Conservation (phyloP, 1,140 invertebrate genomes). For the Copidosoma floridanum region DNA sequence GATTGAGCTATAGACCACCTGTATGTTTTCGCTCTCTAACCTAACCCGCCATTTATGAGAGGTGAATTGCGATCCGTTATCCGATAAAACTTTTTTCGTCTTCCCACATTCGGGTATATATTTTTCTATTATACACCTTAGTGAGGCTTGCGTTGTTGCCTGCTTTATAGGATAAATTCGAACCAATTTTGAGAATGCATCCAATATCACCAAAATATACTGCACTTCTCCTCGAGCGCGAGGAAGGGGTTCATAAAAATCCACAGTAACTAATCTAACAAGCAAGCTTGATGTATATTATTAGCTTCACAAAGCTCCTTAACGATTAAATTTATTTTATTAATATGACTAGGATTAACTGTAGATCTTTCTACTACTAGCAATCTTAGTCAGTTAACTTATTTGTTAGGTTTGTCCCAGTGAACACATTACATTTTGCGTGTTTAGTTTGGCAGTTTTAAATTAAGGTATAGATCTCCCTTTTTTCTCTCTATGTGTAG, state of each 20-base stretch:
- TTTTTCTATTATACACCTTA: conserved; percentile 13
- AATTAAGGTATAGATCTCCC: too few relatives aligned
- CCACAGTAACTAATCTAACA: conserved; percentile 6
- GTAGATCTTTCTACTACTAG: too few relatives aligned
- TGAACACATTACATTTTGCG: too few relatives aligned
- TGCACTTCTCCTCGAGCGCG: background rate
- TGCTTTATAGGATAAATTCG: conserved; percentile 7
- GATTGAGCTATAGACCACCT: conserved; percentile 26
- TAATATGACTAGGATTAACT: too few relatives aligned
- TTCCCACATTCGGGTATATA: conserved; percentile 1
- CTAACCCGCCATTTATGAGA: conserved; percentile 11
- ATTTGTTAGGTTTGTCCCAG: too few relatives aligned
- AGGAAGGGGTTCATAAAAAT: conserved; percentile 18
- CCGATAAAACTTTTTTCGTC: conserved; percentile 37
- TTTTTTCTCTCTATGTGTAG: too few relatives aligned
- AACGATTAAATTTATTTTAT: too few relatives aligned
- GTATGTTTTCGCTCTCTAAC: background rate
- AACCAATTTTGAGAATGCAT: conserved; percentile 12
- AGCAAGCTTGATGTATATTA: too few relatives aligned
- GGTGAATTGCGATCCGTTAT: conserved; percentile 46
- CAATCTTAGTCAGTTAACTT: too few relatives aligned
- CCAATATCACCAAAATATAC: conserved; percentile 11
- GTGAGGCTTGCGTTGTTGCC: background rate
- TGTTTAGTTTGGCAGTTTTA: too few relatives aligned
- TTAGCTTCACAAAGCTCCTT: too few relatives aligned